A percentile compares a stretch with the other conserved stretches of the same genome.
phyloP scores from a whole-genome alignment of 2,113 vertebrate species.

The Sander lucioperca region DNA sequence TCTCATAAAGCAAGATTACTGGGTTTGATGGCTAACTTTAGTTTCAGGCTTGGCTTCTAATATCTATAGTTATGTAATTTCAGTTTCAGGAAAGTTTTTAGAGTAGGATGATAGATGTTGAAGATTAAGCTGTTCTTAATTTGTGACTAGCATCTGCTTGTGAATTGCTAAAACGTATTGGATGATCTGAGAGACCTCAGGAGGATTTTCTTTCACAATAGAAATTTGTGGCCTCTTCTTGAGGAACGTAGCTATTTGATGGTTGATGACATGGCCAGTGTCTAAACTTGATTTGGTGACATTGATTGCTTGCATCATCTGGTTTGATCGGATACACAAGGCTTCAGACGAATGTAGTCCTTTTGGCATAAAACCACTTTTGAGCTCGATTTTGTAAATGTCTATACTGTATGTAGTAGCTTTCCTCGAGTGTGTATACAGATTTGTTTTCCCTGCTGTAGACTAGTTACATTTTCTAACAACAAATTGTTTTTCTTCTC shows the following conservation, averaged over 20 bases:
- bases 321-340: conserved; percentile 5
- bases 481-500: conserved; percentile 4
- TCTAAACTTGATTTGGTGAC: conserved; percentile 7
- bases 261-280: not conserved
- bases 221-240: not conserved
- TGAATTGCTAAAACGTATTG: not conserved
- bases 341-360: conserved; percentile 34
- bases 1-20: not conserved
- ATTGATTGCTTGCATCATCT: not conserved
- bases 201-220: not conserved
- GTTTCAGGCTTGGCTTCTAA: not conserved
- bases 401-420: conserved; percentile 17
- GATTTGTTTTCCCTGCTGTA: conserved; percentile 21
- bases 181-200: not conserved
- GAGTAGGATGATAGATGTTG: not conserved
- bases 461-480: conserved; percentile 7
- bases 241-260: not conserved
- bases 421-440: conserved; percentile 9
- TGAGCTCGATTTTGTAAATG: conserved; percentile 58
- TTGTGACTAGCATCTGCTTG: not conserved
- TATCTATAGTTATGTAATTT: not conserved
- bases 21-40: not conserved
- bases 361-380: conserved; percentile 24
- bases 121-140: not conserved
- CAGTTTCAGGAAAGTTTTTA: not conserved